A percentile compares a stretch with the other conserved stretches of the same genome.
Evolutionary conservation across 2,113 vertebrate genomes (phyloP).

Genomic region (Cheirogaleus medius): DNA sequence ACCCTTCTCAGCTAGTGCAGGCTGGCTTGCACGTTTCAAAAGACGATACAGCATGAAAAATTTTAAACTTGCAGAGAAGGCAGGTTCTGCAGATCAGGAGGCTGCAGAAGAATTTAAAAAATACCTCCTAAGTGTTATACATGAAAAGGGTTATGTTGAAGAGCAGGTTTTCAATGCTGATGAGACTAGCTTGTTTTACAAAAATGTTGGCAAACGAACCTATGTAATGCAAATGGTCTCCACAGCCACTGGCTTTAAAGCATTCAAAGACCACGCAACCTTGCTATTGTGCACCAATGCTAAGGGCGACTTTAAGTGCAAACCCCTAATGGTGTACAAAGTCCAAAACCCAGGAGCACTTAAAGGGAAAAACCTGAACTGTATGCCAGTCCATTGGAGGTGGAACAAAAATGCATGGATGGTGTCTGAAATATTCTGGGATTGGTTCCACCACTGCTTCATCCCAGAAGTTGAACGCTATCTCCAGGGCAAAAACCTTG

Average conservation of each 20-base stretch:
- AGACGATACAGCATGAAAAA: neutral
- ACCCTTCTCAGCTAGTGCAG: neutral
- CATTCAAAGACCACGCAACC: neutral
- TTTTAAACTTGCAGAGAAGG: neutral
- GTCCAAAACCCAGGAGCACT: neutral
- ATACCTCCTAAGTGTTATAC: neutral
- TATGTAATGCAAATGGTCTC: neutral
- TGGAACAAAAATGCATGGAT: neutral
- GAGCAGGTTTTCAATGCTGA: neutral
- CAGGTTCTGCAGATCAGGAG: neutral
- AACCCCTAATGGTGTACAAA: neutral
- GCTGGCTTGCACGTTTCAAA: neutral
- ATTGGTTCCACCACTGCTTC: neutral
- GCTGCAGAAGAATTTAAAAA: neutral
- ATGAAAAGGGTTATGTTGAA: neutral
- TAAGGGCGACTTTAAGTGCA: constrained; percentile 7
- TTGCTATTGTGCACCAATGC: neutral
- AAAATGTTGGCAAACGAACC: neutral
- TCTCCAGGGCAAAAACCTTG: constrained; percentile 11
- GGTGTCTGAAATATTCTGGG: neutral
- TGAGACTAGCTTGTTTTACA: constrained; percentile 12
- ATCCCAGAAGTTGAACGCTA: neutral
- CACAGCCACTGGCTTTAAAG: neutral
- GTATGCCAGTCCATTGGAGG: neutral
- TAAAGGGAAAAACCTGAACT: neutral